These are phyloP conservation scores for Neostethus bicornis DNA, from an alignment of 2,797 vertebrate genomes.

Conservation along the genomic window DNA sequence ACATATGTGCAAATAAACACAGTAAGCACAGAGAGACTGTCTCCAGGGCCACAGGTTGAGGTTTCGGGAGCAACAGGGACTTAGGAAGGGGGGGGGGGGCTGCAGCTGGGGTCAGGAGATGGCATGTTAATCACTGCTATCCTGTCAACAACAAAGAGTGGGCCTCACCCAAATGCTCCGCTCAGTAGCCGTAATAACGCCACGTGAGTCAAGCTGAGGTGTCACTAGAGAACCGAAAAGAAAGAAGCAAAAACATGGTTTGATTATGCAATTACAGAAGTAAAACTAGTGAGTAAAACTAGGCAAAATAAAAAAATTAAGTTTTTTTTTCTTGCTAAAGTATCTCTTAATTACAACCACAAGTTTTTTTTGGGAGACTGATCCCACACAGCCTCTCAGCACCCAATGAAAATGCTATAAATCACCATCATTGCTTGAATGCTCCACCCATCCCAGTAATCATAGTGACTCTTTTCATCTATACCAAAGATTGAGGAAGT, in stretches of 20 bases:
- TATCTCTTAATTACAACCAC: constrained; percentile 59
- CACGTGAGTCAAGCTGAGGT: constrained; percentile 67
- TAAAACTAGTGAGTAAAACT: constrained; percentile 34
- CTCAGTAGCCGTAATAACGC: constrained; percentile 74
- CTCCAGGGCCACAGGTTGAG: constrained; percentile 59
- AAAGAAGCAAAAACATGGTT: constrained; percentile 59
- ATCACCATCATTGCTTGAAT: constrained; percentile 48
- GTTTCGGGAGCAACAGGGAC: constrained; percentile 56
- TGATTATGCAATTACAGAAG: constrained; percentile 68
- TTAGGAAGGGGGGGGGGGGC: constrained; percentile 52
- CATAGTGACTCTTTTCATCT: constrained; percentile 42
- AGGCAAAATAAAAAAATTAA: constrained; percentile 16
- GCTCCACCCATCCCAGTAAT: constrained; percentile 53
- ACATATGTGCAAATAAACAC: constrained; percentile 47
- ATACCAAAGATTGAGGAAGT: constrained; percentile 26
- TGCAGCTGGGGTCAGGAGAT: constrained; percentile 78
- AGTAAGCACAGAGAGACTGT: constrained; percentile 38
- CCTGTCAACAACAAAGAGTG: constrained; percentile 81
- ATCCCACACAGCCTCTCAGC: constrained; percentile 43
- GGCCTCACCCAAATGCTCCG: constrained; percentile 72
- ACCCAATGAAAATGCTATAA: constrained; percentile 56
- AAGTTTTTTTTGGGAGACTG: constrained; percentile 29
- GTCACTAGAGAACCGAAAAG: constrained; percentile 57
- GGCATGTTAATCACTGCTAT: constrained; percentile 81
- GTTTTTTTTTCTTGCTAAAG: constrained; percentile 49